Evolutionary conservation across 2,888 invertebrate genomes (phyloP), one percentile per base, ranked within the genome.

Genomic region (Drymonia ruficornis): DNA sequence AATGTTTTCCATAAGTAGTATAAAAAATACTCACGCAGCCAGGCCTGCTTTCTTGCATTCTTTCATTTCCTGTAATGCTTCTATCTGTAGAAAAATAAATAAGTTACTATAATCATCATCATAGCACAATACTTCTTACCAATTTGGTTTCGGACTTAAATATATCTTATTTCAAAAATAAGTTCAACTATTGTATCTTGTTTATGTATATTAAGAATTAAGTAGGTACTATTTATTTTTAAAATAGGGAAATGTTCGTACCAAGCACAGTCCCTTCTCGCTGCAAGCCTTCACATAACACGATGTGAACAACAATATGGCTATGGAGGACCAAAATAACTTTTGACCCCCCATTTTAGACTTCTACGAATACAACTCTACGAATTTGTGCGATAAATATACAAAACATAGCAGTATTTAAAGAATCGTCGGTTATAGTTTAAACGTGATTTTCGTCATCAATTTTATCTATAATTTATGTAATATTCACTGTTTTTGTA

Each of bases 21-120:
- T n/a, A n/a, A 4, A 23, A 47, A 8, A 45, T 70, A 89, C 91
- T 80, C 78, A 91, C 91, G 88, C 74, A 48, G 85, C 78, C 15
- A 90, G 61, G 1, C 86, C 84, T 4, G 76, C 65, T 69, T 91
- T 92, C 60, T 86, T 84, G 65, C 89, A 91, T 73, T 89, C 89
- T 63, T 91, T 91, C 74, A 91, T 76, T 48, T 89, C 91, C 53
- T 89, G 87, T 0, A 92, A 59, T 0, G 87, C 86, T 58, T 91
- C 90, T 59, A 91, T 59, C 91, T 91, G 81, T 49, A 79, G 80
- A 55, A 56, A 65, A 59, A 56, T 55, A 28, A 16, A 44, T 53
- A 7, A 1, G 48, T 49, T n/a, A n/a, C n/a, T n/a, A n/a, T n/a
- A n/a, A n/a, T n/a, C n/a, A n/a, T n/a, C n/a, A n/a, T n/a, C n/a